Base-by-base conservation (phyloP, 2,113 vertebrate species). In the Chionomys nivalis region DNA sequence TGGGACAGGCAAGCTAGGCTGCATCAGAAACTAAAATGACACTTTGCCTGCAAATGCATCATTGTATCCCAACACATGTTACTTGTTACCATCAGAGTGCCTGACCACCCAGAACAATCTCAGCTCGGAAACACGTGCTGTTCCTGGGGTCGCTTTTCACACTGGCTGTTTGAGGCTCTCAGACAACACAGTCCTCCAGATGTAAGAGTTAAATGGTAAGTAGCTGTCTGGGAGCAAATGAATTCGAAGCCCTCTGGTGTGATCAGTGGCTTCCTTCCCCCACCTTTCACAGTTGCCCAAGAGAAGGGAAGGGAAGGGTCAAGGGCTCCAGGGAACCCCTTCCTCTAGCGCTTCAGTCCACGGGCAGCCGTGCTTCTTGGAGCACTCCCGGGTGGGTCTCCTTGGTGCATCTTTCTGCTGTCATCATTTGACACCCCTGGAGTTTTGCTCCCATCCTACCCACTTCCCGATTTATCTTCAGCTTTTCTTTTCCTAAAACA, bases 111-210 rank as follows among this genome's bases (percentile, higher is more conserved):
- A 91, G 83, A 89, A 89, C 70, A 91, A 39, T 63, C 58, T 90
- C 87, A 75, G 90, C 79, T 78, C 91, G 36, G 28, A 36, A 94
- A 77, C 16, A 63, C n/a, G 68, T 73, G 24, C 52, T 93, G 79
- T 66, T 76, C 87, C 33, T 33, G 19, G 7, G 33, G 31, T 87
- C 44, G 55, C 68, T n/a, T 88, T 91, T 95, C 68, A 83, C 31
- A 14, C 24, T 89, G 31, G 16, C 79, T 66, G 8, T 63, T 82
- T 7, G 55, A 21, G n/a, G 24, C 42, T 66, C 63, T 91, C 63
- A 82, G 79, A 88, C 94, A 92, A 90, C 2, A 92, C 2, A 83
- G 8, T 93, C 66, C 66, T 61, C 36, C 70, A 92, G 72, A 52
- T 76, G 28, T 4, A 44, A 75, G 7, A 31, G 73, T n/a, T 61